phyloP scores from a whole-genome alignment of 2,888 invertebrate genomes.

The Blastobasis lacticolella region DNA sequence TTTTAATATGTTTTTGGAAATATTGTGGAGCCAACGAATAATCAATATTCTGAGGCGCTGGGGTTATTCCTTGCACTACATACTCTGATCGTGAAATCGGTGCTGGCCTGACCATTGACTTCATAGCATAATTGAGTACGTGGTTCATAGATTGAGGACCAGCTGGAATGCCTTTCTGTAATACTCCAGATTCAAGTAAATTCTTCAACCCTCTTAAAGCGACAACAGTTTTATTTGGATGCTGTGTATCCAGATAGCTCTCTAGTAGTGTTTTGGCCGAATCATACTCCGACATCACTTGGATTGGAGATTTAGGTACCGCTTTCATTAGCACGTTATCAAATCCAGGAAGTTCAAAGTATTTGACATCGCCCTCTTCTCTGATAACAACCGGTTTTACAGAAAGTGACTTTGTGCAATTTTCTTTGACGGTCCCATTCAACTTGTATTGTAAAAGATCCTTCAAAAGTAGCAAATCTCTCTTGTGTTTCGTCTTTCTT shows the following conservation, averaged over 20 bases:
- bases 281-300: slow-evolving; percentile 10
- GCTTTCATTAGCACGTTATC: slow-evolving; percentile 27
- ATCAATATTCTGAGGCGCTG: neutral
- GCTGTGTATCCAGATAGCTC: slow-evolving; percentile 26
- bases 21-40: slow-evolving; percentile 18
- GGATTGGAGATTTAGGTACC: slow-evolving; percentile 11
- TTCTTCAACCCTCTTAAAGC: slow-evolving; percentile 24
- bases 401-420: slow-evolving; percentile 5
- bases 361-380: slow-evolving; percentile 12
- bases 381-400: neutral
- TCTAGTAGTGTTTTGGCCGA: slow-evolving; percentile 17
- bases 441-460: slow-evolving; percentile 19
- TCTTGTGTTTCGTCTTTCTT: slow-evolving; percentile 18
- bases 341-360: slow-evolving; percentile 27
- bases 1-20: slow-evolving; percentile 25
- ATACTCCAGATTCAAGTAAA: slow-evolving; percentile 24
- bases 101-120: neutral
- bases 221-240: slow-evolving; percentile 20
- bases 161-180: neutral
- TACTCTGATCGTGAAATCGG: neutral
- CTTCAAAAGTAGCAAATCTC: slow-evolving; percentile 23
- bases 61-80: neutral
- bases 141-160: neutral
- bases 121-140: neutral
- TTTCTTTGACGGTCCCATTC: slow-evolving; percentile 16